phyloP scores from a whole-genome alignment of 2,888 invertebrate species.

The Nowickia ferox region DNA sequence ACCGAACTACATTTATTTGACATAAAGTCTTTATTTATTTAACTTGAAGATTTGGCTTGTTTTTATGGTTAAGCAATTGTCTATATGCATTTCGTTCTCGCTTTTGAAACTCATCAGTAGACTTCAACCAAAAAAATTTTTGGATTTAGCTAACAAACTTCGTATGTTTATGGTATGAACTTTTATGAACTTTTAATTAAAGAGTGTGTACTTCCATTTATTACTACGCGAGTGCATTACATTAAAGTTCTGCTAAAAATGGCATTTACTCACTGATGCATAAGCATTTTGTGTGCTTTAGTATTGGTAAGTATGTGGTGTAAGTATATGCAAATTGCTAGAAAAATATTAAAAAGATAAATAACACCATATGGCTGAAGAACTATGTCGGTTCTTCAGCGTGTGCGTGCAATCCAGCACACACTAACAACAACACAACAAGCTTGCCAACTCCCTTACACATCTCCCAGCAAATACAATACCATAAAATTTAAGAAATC shows the following conservation, averaged over 20 bases:
- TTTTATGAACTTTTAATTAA: too few species aligned
- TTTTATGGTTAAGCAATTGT: too few species aligned
- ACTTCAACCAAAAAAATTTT: too few species aligned
- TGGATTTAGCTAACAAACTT: too few species aligned
- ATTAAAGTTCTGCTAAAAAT: neutral
- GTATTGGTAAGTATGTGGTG: conserved; percentile 19
- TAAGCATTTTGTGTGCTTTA: neutral
- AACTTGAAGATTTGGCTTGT: too few species aligned
- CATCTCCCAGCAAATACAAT: neutral
- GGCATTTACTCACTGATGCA: neutral
- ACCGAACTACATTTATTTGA: too few species aligned
- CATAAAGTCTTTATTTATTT: too few species aligned
- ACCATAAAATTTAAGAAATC: too few species aligned
- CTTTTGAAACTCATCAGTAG: too few species aligned
- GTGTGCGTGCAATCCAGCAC: neutral
- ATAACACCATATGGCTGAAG: conserved; percentile 60
- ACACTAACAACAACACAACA: neutral
- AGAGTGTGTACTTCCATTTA: too few species aligned
- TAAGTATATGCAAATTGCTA: conserved; percentile 50
- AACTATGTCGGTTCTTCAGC: conserved; percentile 32
- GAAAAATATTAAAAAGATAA: conserved; percentile 61
- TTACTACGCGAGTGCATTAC: neutral
- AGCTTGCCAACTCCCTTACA: neutral
- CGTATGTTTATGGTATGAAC: too few species aligned
- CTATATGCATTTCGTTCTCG: too few species aligned